Base-by-base conservation (phyloP, 2,888 invertebrate species). In the Dinocampus coccinellae region DNA sequence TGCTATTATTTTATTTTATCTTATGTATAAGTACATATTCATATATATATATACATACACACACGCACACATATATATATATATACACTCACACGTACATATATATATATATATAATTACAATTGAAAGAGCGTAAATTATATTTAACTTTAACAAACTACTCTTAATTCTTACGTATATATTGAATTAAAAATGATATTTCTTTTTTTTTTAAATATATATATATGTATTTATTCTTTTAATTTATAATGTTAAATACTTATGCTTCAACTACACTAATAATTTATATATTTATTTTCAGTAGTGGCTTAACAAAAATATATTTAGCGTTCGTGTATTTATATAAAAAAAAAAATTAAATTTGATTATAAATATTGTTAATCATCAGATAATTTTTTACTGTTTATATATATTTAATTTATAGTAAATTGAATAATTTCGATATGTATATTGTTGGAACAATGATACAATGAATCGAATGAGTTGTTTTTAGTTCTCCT, bases 191-290 rank as follows among this genome's bases (percentile, higher is more conserved):
- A 39, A n/a, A 39, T 16, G 16, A 29, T 7, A 6, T 9, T 58
- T 16, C 3, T 47, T 47, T 16, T 53, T 16, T 53, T 3, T 53
- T 22, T 53, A 16, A 3, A 10, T 26, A 3, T 11, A 11, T 55
- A 24, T 13, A 24, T 55, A 24, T 55, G 24, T 7, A 16, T 34
- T 53, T 33, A 34, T n/a, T n/a, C n/a, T n/a, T n/a, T n/a, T n/a
- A n/a, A n/a, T n/a, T n/a, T n/a, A n/a, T n/a, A n/a, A n/a, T 20
- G 33, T 58, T 34, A 16, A 47, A 47, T 33, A 68, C 60, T 52
- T 68, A 68, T 53, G 69, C 69, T 69, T 69, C 39, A 53, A n/a
- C 20, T 26, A 62, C 62, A 69, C 69, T 69, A 69, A 69, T 69
- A 55, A 58, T 69, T 39, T 47, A 47, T 47, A 47, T 63, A 62